These are phyloP conservation scores for Ictidomys tridecemlineatus DNA, from an alignment of 2,113 vertebrate species.

Conservation along the genomic window DNA sequence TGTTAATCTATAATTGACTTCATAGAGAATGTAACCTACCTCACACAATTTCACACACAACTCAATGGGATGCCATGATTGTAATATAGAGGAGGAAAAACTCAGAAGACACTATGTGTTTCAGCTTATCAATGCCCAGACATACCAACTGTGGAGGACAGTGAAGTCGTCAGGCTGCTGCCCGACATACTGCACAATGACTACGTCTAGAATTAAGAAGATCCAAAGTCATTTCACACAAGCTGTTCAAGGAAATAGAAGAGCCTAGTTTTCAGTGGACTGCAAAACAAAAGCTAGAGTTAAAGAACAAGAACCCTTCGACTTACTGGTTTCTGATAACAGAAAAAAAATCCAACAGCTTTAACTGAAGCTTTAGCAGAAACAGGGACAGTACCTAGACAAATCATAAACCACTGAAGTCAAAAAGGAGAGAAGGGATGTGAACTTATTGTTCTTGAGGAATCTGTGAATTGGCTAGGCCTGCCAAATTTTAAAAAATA, in stretches of 20 bases:
- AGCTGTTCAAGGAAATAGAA: slow-evolving; percentile 12
- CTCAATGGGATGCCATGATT: neutral
- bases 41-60: neutral
- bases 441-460: neutral
- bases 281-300: neutral
- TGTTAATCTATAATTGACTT: slow-evolving; percentile 50
- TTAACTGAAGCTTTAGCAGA: neutral
- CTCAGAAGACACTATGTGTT: neutral
- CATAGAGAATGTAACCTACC: neutral
- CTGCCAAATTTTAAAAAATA: neutral
- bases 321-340: neutral
- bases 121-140: neutral
- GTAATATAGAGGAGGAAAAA: neutral
- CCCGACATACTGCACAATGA: neutral
- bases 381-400: neutral
- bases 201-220: neutral
- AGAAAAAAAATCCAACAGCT: neutral
- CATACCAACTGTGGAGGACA: neutral
- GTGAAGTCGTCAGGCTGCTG: neutral
- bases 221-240: neutral
- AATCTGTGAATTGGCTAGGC: neutral
- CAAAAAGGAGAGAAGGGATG: neutral
- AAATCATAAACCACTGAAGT: neutral
- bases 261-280: neutral
- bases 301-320: neutral